Evolutionary conservation across 2,113 vertebrate species (phyloP), one percentile per base, ranked within the genome.

Genomic region (Xenopus borealis): DNA sequence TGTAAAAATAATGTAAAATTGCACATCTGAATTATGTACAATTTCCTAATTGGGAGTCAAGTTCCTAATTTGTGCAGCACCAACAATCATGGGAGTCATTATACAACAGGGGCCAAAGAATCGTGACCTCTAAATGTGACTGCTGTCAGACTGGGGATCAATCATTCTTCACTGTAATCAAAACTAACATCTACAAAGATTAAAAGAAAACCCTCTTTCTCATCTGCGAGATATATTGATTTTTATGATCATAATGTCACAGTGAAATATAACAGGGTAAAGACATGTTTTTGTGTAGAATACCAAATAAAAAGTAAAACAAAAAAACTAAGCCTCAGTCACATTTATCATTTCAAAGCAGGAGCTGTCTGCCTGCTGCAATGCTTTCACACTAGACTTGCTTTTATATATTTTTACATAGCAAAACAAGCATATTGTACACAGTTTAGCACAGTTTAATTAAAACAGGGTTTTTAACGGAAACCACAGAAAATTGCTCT

Each of bases 201-300:
- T 75, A 75, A 63, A 75, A 75, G 73, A 75, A 75, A 69, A 63
- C 65, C 23, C 12, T 69, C 57, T 44, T 62, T 69, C 73, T 69
- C 73, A 62, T 69, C 73, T 61, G 12, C 27, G 30, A 63, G 73
- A 75, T 75, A 52, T 69, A 75, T 75, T 52, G 66, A 75, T 75
- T 69, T 75, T 61, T 75, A 75, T 75, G 73, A 75, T 69, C 58
- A 55, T 75, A 75, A 75, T 75, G 73, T 75, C 73, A 75, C 57
- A 20, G 66, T 75, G 73, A 75, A 75, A 75, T 75, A 75, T 75
- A 75, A 69, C 66, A 16, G 73, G 73, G 58, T 16, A 13, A 62
- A 63, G 66, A 69, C 57, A 55, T 69, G 73, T 69, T 63, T 75
- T 75, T 69, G 58, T 75, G 66, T 75, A 44, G 66, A 45, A 75